These are phyloP conservation scores for Elephantulus edwardii DNA, from an alignment of 2,113 vertebrate species.

Conservation along the genomic window DNA sequence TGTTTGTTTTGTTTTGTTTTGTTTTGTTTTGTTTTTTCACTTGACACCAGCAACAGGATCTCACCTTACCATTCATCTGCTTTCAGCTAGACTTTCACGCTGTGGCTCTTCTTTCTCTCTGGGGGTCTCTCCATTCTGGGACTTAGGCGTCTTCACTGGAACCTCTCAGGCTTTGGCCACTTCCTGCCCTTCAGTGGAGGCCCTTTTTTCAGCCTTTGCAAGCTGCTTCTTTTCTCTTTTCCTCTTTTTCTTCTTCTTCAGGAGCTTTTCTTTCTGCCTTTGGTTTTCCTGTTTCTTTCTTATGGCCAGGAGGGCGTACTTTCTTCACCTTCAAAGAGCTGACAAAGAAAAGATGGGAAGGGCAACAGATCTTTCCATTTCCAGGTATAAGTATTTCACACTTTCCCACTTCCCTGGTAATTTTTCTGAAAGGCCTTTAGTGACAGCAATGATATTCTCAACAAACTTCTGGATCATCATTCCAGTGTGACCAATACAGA, in stretches of 20 bases:
- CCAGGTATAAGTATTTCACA: slow-evolving; percentile 88
- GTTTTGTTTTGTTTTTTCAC: background rate
- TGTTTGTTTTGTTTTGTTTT: no score
- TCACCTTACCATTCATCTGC: slow-evolving; percentile 32
- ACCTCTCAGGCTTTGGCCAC: accelerated
- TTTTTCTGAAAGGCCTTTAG: slow-evolving; percentile 41
- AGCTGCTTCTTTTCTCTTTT: background rate
- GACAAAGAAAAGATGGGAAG: slow-evolving; percentile 87
- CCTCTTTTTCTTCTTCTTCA: slow-evolving; percentile 31
- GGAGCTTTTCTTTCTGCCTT: background rate
- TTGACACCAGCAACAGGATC: slow-evolving; percentile 64
- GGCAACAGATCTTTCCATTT: slow-evolving; percentile 85
- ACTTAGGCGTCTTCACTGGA: no score
- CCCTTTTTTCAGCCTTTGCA: no score
- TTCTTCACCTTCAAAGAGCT: slow-evolving; percentile 56
- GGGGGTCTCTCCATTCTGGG: background rate
- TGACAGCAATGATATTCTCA: background rate
- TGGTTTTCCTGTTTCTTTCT: slow-evolving; percentile 45
- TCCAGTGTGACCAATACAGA: slow-evolving; percentile 63
- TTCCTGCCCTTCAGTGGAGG: accelerated
- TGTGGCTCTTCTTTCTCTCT: background rate
- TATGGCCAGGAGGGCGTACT: background rate
- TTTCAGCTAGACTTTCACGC: background rate
- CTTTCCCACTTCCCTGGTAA: slow-evolving; percentile 82
- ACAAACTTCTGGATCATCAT: slow-evolving; percentile 30